These are phyloP conservation scores for Heterodera carotae DNA, from an alignment of 1,140 invertebrate genomes.

Conservation along the genomic window DNA sequence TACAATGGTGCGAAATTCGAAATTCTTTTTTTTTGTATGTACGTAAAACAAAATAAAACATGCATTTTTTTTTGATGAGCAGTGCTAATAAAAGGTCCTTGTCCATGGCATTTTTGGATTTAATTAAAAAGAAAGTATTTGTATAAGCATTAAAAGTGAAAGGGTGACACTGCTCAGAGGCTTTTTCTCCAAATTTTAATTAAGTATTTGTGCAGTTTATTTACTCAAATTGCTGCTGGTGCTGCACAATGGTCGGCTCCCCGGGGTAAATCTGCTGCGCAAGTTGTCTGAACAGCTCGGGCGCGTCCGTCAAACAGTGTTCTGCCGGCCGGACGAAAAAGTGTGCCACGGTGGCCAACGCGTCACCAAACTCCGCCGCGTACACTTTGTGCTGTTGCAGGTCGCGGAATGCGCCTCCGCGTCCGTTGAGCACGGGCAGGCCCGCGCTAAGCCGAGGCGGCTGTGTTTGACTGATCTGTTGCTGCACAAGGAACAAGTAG, in stretches of 20 bases:
- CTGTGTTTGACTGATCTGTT: conserved; percentile 35
- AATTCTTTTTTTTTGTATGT: too few relatives aligned
- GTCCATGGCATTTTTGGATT: too few relatives aligned
- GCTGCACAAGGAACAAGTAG: conserved; percentile 39
- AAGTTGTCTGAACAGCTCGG: conserved; percentile 8
- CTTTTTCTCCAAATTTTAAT: too few relatives aligned
- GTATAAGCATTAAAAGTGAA: too few relatives aligned
- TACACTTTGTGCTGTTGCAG: conserved; percentile 38
- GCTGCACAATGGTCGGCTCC: not conserved
- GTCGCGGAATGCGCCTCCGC: conserved; percentile 37
- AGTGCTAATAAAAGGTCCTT: too few relatives aligned
- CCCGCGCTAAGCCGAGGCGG: conserved; percentile 29
- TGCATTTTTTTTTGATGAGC: too few relatives aligned
- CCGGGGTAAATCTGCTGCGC: conserved; percentile 15
- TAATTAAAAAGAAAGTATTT: too few relatives aligned
- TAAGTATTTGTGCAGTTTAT: not conserved
- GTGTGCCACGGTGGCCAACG: conserved; percentile 21
- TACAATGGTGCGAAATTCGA: too few relatives aligned
- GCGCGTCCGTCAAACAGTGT: conserved; percentile 9
- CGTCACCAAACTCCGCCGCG: conserved; percentile 7
- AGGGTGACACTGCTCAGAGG: too few relatives aligned
- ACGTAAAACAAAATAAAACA: too few relatives aligned
- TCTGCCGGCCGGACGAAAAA: conserved; percentile 13
- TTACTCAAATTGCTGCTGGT: not conserved
- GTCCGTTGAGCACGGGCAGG: conserved; percentile 37